Conservation (phyloP, 1,140 invertebrate species). For the Drosophila nebulosa region DNA sequence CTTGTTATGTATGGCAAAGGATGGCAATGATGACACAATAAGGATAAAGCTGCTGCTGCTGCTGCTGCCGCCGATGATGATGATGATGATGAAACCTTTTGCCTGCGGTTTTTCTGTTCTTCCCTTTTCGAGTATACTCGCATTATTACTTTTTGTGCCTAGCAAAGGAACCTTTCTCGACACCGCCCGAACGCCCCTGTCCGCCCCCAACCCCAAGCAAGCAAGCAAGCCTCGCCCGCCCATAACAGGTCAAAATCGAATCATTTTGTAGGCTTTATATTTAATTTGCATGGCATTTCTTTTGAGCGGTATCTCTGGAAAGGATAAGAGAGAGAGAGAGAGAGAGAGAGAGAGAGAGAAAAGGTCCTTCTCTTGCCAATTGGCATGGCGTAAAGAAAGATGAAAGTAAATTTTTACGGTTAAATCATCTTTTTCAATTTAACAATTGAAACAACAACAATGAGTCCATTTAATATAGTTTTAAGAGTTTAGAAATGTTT, state of each 20-base stretch:
- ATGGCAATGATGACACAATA: constrained; percentile 39
- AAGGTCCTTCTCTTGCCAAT: background rate
- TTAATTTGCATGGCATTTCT: constrained; percentile 68
- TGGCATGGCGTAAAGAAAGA: too few species aligned
- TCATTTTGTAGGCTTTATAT: constrained; percentile 68
- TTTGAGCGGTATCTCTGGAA: constrained; percentile 7
- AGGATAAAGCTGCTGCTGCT: constrained; percentile 21
- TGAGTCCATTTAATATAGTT: background rate
- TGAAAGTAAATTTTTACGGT: background rate
- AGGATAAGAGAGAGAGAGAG: too few species aligned
- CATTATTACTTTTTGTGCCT: background rate
- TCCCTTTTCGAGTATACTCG: background rate
- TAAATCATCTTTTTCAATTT: background rate
- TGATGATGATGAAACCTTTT: constrained; percentile 32
- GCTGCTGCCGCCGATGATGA: constrained; percentile 42
- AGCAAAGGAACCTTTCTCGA: background rate
- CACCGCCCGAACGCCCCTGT: background rate
- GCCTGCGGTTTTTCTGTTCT: constrained; percentile 34
- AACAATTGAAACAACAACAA: background rate
- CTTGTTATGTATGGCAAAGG: constrained; percentile 26
- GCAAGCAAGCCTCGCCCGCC: too few species aligned
- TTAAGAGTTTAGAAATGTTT: background rate
- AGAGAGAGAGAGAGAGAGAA: too few species aligned
- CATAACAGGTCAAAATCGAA: constrained; percentile 48
- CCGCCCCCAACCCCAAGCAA: too few species aligned